A percentile compares a stretch with the other conserved stretches of the same genome.
Evolutionary conservation across 2,797 vertebrate genomes (phyloP).

Genomic region (Sebastiscus albofasciatus): DNA sequence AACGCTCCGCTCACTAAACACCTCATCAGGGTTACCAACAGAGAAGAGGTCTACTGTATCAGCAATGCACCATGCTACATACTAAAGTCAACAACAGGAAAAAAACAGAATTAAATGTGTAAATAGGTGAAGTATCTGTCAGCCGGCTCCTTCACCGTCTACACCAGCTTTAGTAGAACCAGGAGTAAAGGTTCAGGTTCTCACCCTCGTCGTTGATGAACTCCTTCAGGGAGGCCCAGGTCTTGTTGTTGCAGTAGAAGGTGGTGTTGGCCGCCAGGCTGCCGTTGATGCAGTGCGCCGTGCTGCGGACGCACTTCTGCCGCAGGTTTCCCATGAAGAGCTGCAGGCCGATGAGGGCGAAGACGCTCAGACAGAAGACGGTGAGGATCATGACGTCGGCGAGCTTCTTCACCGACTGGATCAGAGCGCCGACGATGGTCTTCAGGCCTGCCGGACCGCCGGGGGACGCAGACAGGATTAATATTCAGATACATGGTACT

Average conservation of each 20-base stretch:
- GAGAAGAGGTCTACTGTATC: too few species aligned
- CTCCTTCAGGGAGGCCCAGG: conserved; percentile 86
- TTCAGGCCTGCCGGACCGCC: conserved; percentile 86
- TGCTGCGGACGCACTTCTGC: conserved; percentile 92
- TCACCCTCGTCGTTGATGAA: conserved; percentile 88
- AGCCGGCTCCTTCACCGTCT: too few species aligned
- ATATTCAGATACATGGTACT: rapidly evolving
- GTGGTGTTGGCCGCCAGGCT: conserved; percentile 79
- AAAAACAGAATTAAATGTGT: too few species aligned
- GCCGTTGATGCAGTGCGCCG: conserved; percentile 77
- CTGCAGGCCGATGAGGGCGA: conserved; percentile 94
- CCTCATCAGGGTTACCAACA: too few species aligned
- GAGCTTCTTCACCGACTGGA: conserved; percentile 95
- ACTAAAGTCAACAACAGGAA: too few species aligned
- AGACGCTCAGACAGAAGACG: conserved; percentile 93
- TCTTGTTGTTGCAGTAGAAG: conserved; percentile 87
- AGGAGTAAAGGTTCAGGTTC: background rate
- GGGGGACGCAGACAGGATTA: background rate
- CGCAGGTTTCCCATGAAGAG: conserved; percentile 97
- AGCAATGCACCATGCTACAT: too few species aligned
- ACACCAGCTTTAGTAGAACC: too few species aligned
- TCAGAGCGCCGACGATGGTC: conserved; percentile 93
- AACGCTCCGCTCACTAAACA: rapidly evolving
- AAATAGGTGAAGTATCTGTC: background rate
- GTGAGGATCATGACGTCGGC: conserved; percentile 94